Percentiles rank a stretch among this genome's conserved stretches.
Evolutionary conservation across 2,888 invertebrate species (phyloP).

Genomic region (Drosophila mettleri): DNA sequence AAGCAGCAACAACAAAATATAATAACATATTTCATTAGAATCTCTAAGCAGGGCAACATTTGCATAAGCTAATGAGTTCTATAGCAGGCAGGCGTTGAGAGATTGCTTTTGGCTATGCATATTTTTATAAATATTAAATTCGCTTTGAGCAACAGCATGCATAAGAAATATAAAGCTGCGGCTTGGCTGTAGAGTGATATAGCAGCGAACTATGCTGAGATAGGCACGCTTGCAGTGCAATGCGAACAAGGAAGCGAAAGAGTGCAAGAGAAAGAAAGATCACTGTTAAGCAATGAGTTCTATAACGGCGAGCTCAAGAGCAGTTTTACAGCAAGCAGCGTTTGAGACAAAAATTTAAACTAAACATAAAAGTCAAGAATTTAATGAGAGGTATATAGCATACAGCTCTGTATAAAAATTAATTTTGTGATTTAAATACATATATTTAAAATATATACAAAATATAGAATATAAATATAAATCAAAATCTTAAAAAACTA

Average conservation of each 20-base stretch:
- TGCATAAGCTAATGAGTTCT: constrained; percentile 50
- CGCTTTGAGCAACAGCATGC: constrained; percentile 2
- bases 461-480: too few species aligned
- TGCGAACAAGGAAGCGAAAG: neutral
- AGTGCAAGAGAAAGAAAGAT: neutral
- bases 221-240: too few species aligned
- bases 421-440: too few species aligned
- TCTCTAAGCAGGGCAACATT: constrained; percentile 55
- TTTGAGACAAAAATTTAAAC: too few species aligned
- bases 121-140: constrained; percentile 20
- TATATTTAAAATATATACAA: too few species aligned
- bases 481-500: too few species aligned
- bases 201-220: neutral
- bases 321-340: too few species aligned
- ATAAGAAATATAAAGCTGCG: neutral
- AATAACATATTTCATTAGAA: constrained; percentile 63
- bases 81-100: constrained; percentile 26
- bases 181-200: neutral
- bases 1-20: constrained; percentile 10
- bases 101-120: constrained; percentile 19
- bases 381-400: neutral
- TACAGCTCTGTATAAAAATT: neutral
- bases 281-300: neutral
- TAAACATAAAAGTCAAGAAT: neutral
- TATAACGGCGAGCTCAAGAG: neutral